Evolutionary conservation across 2,113 vertebrate species (phyloP), one percentile per base, ranked within the genome.

Genomic region (Sigmodon hispidus): DNA sequence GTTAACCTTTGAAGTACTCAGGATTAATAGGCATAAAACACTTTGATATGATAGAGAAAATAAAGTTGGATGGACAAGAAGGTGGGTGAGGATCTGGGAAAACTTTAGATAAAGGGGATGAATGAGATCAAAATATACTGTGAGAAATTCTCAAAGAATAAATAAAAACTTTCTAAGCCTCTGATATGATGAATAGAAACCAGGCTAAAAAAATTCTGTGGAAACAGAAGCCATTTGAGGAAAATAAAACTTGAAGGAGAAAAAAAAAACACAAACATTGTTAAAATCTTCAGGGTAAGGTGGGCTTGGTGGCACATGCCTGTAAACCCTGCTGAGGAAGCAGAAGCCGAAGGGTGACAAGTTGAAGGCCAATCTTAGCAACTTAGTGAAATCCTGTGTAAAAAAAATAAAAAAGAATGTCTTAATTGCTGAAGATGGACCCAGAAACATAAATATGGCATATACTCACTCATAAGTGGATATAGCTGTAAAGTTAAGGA

Each of bases 171-270:
- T 80, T 76, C 50, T 55, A 55, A 85, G 21, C 19, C n/a, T 94
- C 50, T 80, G 76, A 22, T 79, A 48, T 63, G 29, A 84, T 57
- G 90, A 86, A 85, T 4, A 90, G 36, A 92, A 55, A 77, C 9
- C 16, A 86, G 69, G 75, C 40, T 87, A 85, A 87, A 15, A 84
- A 29, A 55, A 87, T 8, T 76, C 76, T 40, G 7, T 65, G 29
- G 31, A 94, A 94, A 93, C 13, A 95, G n/a, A 96, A 89, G 72
- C 72, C 29, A 8, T 24, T 63, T 12, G 43, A 94, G 45, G 6
- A 83, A 85, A n/a, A 90, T 22, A 15, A 94, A 92, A 61, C 88
- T 61, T 96, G n/a, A 75, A 59, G 29, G 9, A 19, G 70, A 88
- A 80, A 87, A 72, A 76, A 17, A 59, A 76, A 90, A 84, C 61